These are phyloP conservation scores for Drosophila affinis DNA, from an alignment of 2,888 invertebrate genomes.

Conservation along the genomic window DNA sequence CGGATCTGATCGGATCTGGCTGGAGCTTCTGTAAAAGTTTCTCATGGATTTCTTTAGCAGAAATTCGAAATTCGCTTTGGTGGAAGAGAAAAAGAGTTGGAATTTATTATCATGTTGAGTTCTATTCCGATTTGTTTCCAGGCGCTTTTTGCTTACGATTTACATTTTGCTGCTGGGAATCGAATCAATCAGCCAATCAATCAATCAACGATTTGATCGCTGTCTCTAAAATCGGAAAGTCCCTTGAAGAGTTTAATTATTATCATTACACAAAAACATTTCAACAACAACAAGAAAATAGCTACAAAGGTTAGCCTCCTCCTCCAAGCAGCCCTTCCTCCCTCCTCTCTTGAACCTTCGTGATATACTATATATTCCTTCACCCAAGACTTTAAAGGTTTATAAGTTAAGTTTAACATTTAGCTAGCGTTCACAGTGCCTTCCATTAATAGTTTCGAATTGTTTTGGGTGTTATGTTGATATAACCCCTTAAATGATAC, in stretches of 20 bases:
- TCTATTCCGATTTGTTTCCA: constrained; percentile 49
- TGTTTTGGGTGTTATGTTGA: not conserved
- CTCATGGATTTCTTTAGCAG: constrained; percentile 29
- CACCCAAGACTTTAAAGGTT: not conserved
- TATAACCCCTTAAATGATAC: not conserved
- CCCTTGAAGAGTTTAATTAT: constrained; percentile 40
- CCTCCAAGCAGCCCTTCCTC: not conserved
- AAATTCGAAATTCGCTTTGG: constrained; percentile 42
- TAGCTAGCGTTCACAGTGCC: not conserved
- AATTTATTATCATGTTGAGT: constrained; percentile 67
- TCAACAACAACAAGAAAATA: constrained; percentile 13
- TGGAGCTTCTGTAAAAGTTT: constrained; percentile 15
- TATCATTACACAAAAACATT: constrained; percentile 18
- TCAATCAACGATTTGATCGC: constrained; percentile 20
- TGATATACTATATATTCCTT: not conserved
- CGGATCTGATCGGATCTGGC: not conserved
- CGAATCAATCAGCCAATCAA: constrained; percentile 30
- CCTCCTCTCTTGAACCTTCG: not conserved
- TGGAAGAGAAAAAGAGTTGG: constrained; percentile 70
- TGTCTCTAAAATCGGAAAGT: constrained; percentile 32
- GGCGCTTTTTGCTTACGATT: constrained; percentile 26
- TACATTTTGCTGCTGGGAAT: constrained; percentile 22
- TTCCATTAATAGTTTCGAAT: not conserved
- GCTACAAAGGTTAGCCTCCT: constrained; percentile 11
- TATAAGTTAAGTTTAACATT: constrained; percentile 1